phyloP scores from a whole-genome alignment of 2,797 vertebrate genomes.

The Meriones psammophilus region DNA sequence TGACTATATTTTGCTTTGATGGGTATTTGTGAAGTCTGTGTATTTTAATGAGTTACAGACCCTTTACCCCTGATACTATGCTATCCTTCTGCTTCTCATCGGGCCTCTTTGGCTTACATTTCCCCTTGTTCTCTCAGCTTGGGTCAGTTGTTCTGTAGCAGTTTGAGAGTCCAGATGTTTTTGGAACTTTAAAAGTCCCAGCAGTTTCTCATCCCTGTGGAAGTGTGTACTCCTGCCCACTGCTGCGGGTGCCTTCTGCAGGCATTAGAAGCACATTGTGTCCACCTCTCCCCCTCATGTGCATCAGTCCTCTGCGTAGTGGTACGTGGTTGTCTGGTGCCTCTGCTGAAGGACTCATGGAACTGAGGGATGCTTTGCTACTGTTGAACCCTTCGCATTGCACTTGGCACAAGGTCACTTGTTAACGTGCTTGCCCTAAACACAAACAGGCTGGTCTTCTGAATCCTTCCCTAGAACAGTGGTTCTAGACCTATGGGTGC shows the following conservation, averaged over 20 bases:
- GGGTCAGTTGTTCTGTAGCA: not conserved
- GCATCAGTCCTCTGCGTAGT: not conserved
- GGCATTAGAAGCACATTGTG: not conserved
- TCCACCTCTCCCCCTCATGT: not conserved
- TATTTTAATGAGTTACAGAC: not conserved
- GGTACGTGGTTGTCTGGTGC: not conserved
- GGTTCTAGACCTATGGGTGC: not conserved
- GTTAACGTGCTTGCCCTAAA: not conserved
- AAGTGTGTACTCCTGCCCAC: not conserved
- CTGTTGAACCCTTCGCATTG: not conserved
- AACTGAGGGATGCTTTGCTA: not conserved
- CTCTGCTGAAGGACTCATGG: not conserved
- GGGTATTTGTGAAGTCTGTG: not conserved
- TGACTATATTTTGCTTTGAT: constrained; percentile 16
- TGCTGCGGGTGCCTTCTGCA: accelerated
- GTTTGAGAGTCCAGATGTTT: not conserved
- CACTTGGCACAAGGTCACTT: not conserved
- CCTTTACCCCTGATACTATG: not conserved
- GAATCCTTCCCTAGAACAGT: not conserved
- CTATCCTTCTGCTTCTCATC: not conserved
- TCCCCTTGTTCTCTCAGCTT: not conserved
- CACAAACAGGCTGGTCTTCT: not conserved
- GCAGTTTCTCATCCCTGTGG: not conserved
- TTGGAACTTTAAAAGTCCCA: not conserved
- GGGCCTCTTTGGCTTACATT: not conserved